phyloP scores from a whole-genome alignment of 2,888 invertebrate species.

The Acrocyrtus sp. region DNA sequence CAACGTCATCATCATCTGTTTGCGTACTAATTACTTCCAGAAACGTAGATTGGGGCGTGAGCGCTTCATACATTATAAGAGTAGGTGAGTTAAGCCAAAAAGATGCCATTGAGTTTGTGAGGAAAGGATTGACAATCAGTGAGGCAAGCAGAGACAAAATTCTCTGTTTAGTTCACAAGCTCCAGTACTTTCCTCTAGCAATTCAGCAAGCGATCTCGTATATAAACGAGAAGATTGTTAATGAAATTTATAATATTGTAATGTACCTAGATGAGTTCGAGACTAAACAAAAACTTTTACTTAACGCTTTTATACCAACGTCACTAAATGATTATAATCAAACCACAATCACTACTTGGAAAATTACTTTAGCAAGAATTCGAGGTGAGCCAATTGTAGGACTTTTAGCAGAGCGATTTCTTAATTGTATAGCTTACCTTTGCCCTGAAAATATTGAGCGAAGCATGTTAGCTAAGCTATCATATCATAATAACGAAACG shows the following conservation, averaged over 20 bases:
- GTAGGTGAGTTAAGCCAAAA: not conserved
- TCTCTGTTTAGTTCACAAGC: not conserved
- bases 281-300: not conserved
- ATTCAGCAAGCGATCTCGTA: not conserved
- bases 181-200: not conserved
- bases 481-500: not conserved
- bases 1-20: not conserved
- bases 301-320: not conserved
- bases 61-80: too few species aligned
- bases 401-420: not conserved
- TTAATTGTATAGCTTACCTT: not conserved
- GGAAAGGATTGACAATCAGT: not conserved
- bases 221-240: not conserved
- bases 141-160: not conserved
- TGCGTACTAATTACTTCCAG: too few species aligned
- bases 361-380: too few species aligned
- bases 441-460: not conserved
- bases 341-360: too few species aligned
- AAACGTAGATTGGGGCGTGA: too few species aligned
- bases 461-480: not conserved
- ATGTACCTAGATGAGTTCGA: not conserved
- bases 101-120: conserved; percentile 1
- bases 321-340: too few species aligned
- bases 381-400: too few species aligned
- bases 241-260: not conserved